phyloP scores from a whole-genome alignment of 2,113 vertebrate species.

The Corapipo altera region DNA sequence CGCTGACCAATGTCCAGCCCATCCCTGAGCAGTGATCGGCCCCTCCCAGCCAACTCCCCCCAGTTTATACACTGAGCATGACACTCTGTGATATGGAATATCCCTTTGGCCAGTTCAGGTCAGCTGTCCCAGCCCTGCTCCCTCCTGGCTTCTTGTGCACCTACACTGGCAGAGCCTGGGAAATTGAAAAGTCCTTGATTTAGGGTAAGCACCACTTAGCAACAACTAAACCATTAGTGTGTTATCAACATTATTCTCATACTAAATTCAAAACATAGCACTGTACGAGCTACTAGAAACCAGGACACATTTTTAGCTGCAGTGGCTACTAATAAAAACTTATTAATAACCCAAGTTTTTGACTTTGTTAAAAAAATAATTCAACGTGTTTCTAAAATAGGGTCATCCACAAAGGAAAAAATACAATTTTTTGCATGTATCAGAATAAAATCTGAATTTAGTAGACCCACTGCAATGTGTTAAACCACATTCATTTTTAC shows the following conservation, averaged over 20 bases:
- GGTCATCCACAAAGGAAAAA: neutral
- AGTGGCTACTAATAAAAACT: neutral
- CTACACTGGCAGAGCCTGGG: neutral
- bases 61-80: neutral
- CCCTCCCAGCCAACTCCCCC: neutral
- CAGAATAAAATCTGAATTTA: neutral
- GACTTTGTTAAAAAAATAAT: neutral
- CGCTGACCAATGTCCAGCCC: neutral
- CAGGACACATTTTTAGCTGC: neutral
- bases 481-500: neutral
- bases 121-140: neutral
- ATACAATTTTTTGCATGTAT: neutral
- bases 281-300: neutral
- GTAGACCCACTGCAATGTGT: neutral
- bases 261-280: neutral
- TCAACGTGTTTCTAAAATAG: neutral
- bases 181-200: neutral
- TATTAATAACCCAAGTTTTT: neutral
- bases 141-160: neutral
- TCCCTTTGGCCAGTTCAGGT: neutral
- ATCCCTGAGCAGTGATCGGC: neutral
- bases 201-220: neutral
- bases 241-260: neutral
- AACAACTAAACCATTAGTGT: neutral
- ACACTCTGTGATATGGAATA: fast-evolving